Evolutionary conservation across 1,140 invertebrate genomes (phyloP), one percentile per base, ranked within the genome.

Genomic region (Drosophila nigrodunni): DNA sequence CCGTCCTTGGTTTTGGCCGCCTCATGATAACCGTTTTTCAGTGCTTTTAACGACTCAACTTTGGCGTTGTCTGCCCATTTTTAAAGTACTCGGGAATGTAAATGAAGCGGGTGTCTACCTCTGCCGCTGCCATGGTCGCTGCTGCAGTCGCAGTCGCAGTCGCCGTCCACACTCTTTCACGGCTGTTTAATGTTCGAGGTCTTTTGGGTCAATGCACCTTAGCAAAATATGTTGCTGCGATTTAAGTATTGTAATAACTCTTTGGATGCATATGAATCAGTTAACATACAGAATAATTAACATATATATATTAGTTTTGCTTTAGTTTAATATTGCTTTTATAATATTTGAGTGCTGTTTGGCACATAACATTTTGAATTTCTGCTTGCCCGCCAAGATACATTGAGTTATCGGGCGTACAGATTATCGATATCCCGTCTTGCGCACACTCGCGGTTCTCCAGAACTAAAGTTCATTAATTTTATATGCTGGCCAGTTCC

Each of bases 81-180:
- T 88, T 72, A 80, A 88, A 87, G 82, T 87, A 87, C 82, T 87
- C 72, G 77, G 52, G 83, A 88, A 87, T 88, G 82, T 87, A 88
- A 87, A 87, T 87, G 82, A 88, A 87, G 82, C 85, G 82, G 83
- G 83, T 77, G 77, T 74, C 59, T 71, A 30, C 25, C 25, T 30
- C 25, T 30, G 25, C 25, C 25, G 25, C 25, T 30, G 25, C 0
- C 25, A 30, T 6, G 6, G 25, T 30, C 25, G 25, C 25, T 30
- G 25, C 25, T 30, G 25, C 25, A 30, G 25, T 30, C 6, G 25
- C 25, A 30, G 25, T 30, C 6, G 25, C 25, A 30, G 71, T 71
- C 75, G 65, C 64, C 34, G 30, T 30, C 18, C 50, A 15, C 47
- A 44, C 64, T 52, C 54, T 46, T 30, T 39, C 18, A 35, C 47